Evolutionary conservation across 2,888 invertebrate genomes (phyloP).

Genomic region (Euzetes globulus): DNA sequence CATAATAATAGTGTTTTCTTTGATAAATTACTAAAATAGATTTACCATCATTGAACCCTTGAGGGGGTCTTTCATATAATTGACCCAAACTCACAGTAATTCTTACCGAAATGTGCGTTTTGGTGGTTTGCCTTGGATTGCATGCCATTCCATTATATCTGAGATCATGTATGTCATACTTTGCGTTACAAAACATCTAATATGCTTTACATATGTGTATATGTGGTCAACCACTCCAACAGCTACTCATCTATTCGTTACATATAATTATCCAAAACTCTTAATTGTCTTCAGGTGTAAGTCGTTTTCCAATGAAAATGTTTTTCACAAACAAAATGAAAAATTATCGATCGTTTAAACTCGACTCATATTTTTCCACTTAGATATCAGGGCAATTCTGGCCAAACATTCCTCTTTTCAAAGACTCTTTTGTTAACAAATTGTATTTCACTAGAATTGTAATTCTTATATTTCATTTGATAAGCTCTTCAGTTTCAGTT

Average conservation of each 20-base stretch:
- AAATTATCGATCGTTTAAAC: too few species aligned
- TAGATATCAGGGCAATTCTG: too few species aligned
- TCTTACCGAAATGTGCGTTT: not conserved
- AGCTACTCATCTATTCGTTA: not conserved
- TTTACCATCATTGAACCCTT: constrained; percentile 27
- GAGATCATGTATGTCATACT: too few species aligned
- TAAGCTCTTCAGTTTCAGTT: too few species aligned
- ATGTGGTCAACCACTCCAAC: constrained; percentile 23
- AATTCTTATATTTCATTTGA: too few species aligned
- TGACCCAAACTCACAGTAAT: constrained; percentile 25
- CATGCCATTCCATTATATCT: not conserved
- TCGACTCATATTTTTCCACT: too few species aligned
- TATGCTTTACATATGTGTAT: constrained; percentile 20
- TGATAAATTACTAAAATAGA: constrained; percentile 28
- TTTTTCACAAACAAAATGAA: too few species aligned
- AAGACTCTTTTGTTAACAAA: too few species aligned
- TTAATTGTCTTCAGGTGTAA: constrained; percentile 2
- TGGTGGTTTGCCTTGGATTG: constrained; percentile 29
- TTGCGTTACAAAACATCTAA: not conserved
- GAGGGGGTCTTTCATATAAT: constrained; percentile 22
- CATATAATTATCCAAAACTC: not conserved
- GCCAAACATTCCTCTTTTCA: too few species aligned
- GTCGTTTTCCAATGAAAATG: not conserved
- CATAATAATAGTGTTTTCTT: constrained; percentile 30
- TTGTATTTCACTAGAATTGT: too few species aligned